Percentiles rank a stretch among this genome's conserved stretches.
Evolutionary conservation across 2,888 invertebrate genomes (phyloP).

Genomic region (Dynastes grantii): DNA sequence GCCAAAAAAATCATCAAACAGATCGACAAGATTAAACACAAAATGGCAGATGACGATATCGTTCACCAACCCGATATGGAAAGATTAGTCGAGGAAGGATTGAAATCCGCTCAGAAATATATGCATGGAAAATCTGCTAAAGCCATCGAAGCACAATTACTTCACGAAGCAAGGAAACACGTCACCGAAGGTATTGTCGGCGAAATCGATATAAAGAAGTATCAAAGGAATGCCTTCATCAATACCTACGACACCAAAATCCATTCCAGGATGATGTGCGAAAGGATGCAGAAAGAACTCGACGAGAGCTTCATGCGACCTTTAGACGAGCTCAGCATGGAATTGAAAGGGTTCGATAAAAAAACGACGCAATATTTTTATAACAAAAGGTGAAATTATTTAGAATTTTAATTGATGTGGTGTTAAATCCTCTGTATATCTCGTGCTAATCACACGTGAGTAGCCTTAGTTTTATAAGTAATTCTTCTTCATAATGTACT

Average conservation of each 20-base stretch:
- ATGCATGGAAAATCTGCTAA: slow-evolving; percentile 84
- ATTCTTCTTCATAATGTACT: slow-evolving; percentile 3
- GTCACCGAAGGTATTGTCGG: slow-evolving; percentile 71
- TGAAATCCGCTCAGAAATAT: slow-evolving; percentile 71
- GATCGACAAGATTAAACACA: slow-evolving; percentile 64
- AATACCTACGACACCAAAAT: slow-evolving; percentile 57
- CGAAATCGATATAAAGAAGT: slow-evolving; percentile 65
- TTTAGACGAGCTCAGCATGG: slow-evolving; percentile 76
- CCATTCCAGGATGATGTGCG: slow-evolving; percentile 70
- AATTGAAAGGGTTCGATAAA: slow-evolving; percentile 77
- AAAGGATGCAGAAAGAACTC: slow-evolving; percentile 68
- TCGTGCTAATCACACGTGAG: slow-evolving; percentile 54
- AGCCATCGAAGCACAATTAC: slow-evolving; percentile 79
- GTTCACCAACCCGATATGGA: slow-evolving; percentile 71
- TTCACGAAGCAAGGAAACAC: slow-evolving; percentile 74
- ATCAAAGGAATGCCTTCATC: slow-evolving; percentile 60
- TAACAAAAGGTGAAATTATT: slow-evolving; percentile 77
- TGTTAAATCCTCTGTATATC: slow-evolving; percentile 11
- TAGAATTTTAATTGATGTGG: slow-evolving; percentile 50
- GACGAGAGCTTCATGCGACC: slow-evolving; percentile 76
- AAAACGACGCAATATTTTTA: slow-evolving; percentile 75
- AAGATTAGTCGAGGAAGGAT: slow-evolving; percentile 68
- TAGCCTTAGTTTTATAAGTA: slow-evolving; percentile 49
- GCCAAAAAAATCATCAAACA: slow-evolving; percentile 62
- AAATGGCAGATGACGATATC: slow-evolving; percentile 69